Conservation (phyloP, 2,113 vertebrate species). For the Corythoichthys haematopterus region DNA sequence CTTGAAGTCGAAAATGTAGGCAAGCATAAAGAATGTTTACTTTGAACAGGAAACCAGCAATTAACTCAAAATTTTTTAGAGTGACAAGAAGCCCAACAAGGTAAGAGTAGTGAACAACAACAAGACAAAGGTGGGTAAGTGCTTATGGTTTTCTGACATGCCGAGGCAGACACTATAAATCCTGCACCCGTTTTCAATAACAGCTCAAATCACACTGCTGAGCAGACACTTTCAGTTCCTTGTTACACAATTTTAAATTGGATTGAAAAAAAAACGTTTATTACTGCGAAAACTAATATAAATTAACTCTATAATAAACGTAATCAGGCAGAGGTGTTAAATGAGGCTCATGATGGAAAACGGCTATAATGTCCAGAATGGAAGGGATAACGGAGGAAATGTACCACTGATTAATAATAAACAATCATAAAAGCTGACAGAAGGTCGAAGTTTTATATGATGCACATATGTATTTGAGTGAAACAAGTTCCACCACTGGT, state of each 20-base stretch:
- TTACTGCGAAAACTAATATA: neutral
- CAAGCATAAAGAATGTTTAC: neutral
- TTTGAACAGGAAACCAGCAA: neutral
- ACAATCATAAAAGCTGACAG: neutral
- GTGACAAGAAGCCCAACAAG: neutral
- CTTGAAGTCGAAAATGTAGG: neutral
- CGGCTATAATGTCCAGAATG: neutral
- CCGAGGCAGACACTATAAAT: neutral
- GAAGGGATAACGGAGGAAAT: neutral
- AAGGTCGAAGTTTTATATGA: neutral
- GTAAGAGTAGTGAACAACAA: neutral
- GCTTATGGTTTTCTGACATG: neutral
- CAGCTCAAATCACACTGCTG: neutral
- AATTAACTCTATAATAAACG: neutral
- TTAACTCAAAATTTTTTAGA: neutral
- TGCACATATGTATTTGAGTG: too few relatives aligned
- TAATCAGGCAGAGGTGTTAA: conserved; percentile 1
- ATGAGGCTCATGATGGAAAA: conserved; percentile 3
- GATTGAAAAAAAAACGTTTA: neutral
- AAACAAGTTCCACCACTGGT: too few relatives aligned
- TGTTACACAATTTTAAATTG: neutral
- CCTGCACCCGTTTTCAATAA: neutral
- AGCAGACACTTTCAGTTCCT: neutral
- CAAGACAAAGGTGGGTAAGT: neutral
- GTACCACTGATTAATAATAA: neutral